Conservation (phyloP, 2,888 invertebrate genomes). For the Cheilosia grossa region DNA sequence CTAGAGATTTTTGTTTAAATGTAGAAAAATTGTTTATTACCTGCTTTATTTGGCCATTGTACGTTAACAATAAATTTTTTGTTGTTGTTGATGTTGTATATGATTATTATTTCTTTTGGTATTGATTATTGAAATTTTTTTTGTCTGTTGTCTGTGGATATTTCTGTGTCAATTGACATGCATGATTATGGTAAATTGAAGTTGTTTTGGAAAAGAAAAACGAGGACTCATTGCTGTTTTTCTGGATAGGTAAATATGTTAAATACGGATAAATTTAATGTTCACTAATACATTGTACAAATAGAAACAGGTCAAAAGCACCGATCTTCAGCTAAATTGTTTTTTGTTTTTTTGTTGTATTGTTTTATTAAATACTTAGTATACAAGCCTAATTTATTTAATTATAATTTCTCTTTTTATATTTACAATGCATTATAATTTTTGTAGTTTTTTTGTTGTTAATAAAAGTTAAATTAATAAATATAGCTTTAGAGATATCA, state of each 20-base stretch:
- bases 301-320: conserved; percentile 84
- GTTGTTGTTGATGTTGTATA: conserved; percentile 59
- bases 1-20: conserved; percentile 67
- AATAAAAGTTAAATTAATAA: conserved; percentile 61
- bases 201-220: conserved; percentile 11
- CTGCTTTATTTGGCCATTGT: conserved; percentile 80
- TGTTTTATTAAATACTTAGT: conserved; percentile 63
- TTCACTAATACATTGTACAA: conserved; percentile 82
- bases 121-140: conserved; percentile 63
- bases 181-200: conserved; percentile 56
- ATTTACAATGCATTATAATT: conserved; percentile 64
- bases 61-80: conserved; percentile 77
- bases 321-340: conserved; percentile 84
- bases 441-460: conserved; percentile 12
- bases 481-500: conserved; percentile 71
- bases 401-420: conserved; percentile 48
- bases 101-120: conserved; percentile 49
- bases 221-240: conserved; percentile 47
- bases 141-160: conserved; percentile 25
- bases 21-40: conserved; percentile 76
- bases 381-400: conserved; percentile 56
- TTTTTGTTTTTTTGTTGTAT: conserved; percentile 72
- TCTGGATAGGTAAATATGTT: conserved; percentile 47
- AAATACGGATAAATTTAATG: conserved; percentile 76
- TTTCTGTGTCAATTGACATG: conserved; percentile 68